phyloP scores from a whole-genome alignment of 2,113 vertebrate species.

The Microcebus murinus region DNA sequence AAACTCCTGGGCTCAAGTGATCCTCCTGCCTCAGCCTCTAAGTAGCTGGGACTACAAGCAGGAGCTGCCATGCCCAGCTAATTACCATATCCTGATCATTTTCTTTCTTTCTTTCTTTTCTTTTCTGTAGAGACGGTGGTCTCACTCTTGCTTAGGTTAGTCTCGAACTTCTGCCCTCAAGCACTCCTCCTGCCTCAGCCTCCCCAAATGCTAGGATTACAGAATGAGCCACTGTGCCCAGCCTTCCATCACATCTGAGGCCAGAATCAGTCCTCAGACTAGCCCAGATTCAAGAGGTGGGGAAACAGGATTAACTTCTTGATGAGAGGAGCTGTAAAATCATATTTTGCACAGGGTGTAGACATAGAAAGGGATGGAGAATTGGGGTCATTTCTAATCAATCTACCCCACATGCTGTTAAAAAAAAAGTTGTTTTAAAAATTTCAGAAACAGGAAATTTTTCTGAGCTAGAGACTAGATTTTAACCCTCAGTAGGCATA shows the following conservation, averaged over 20 bases:
- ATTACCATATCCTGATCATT: no score
- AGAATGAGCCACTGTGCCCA: no score
- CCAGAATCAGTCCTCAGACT: background rate
- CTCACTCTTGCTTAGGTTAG: no score
- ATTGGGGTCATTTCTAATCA: background rate
- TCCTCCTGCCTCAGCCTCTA: no score
- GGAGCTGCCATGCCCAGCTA: no score
- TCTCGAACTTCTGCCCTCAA: no score
- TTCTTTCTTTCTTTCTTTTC: no score
- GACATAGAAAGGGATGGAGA: background rate
- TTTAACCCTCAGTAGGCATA: background rate
- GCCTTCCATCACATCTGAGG: background rate
- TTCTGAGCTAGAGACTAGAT: background rate
- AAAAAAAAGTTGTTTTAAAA: background rate
- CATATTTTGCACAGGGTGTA: background rate
- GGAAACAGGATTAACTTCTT: background rate
- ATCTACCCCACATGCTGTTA: background rate
- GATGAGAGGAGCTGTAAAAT: background rate
- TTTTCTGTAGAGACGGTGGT: no score
- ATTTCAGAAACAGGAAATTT: background rate
- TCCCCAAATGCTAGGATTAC: no score
- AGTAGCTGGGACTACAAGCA: no score
- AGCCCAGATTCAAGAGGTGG: background rate
- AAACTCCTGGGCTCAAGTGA: no score
- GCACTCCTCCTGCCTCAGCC: no score